phyloP scores from a whole-genome alignment of 1,140 invertebrate species.

The Homalodisca vitripennis region DNA sequence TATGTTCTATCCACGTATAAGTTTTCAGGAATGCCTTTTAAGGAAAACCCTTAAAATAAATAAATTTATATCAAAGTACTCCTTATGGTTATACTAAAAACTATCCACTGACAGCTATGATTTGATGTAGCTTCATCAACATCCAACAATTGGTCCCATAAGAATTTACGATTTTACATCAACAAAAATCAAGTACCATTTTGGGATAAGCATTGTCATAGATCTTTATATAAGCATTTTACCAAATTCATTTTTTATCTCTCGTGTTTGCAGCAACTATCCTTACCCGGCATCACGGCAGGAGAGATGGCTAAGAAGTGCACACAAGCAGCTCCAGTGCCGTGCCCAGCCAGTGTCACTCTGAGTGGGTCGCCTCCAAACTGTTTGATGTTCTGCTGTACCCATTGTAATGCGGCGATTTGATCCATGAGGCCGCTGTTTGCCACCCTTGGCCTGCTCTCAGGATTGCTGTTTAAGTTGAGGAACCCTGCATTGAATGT shows the following conservation, averaged over 20 bases:
- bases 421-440: constrained; percentile 95
- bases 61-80: no score
- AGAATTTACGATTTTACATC: not conserved
- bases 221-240: no score
- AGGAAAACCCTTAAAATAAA: no score
- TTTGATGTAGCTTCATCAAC: no score
- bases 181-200: not conserved
- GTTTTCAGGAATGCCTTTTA: no score
- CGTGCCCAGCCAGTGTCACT: constrained; percentile 90
- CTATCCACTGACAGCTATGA: no score
- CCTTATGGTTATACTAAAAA: no score
- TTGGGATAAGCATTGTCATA: no score
- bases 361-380: constrained; percentile 87
- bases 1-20: no score
- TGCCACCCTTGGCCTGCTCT: constrained; percentile 73
- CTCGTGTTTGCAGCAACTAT: no score
- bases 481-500: constrained; percentile 79
- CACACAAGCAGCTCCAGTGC: constrained; percentile 91
- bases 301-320: constrained; percentile 94
- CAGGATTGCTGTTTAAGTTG: constrained; percentile 77
- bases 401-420: constrained; percentile 86
- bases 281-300: constrained; percentile 78
- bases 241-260: no score
- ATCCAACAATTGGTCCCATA: not conserved
- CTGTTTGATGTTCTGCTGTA: constrained; percentile 85